These are phyloP conservation scores for Ptycholaimellus sp. DNA, from an alignment of 2,888 invertebrate species.

Conservation along the genomic window DNA sequence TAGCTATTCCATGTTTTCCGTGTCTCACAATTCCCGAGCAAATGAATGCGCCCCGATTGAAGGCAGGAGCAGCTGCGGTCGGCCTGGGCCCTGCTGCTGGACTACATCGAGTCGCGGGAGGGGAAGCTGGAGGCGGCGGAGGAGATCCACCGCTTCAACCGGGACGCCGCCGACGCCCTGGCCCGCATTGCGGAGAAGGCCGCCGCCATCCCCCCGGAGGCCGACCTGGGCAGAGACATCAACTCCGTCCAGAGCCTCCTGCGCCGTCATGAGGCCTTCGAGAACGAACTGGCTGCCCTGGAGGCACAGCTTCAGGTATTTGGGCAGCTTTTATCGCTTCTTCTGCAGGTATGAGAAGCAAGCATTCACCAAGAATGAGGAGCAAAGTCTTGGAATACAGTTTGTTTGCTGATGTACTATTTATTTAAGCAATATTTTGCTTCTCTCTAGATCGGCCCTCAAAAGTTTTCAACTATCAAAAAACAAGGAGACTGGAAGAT, in stretches of 20 bases:
- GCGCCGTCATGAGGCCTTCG: conserved; percentile 67
- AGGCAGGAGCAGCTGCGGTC: conserved; percentile 18
- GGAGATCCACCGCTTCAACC: conserved; percentile 86
- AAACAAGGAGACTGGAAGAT: too few relatives aligned
- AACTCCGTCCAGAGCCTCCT: conserved; percentile 57
- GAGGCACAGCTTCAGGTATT: conserved; percentile 53
- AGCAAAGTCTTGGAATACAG: too few relatives aligned
- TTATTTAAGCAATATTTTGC: too few relatives aligned
- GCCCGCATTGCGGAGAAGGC: conserved; percentile 43
- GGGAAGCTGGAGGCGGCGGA: conserved; percentile 71
- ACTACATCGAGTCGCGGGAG: conserved; percentile 60
- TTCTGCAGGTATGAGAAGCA: neutral
- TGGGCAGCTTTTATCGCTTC: conserved; percentile 1
- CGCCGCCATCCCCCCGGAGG: conserved; percentile 45
- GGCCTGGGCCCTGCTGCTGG: conserved; percentile 61
- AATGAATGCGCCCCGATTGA: too few relatives aligned
- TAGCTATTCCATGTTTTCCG: too few relatives aligned
- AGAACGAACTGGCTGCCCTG: conserved; percentile 68
- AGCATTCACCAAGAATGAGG: conserved; percentile 5
- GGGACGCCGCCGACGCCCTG: conserved; percentile 32
- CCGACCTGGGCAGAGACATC: conserved; percentile 50
- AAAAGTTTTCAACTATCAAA: too few relatives aligned
- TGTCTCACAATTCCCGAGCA: too few relatives aligned
- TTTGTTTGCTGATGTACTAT: too few relatives aligned
- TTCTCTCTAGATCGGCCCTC: too few relatives aligned